phyloP scores from a whole-genome alignment of 2,888 invertebrate species.

The Heliconius ismenius region DNA sequence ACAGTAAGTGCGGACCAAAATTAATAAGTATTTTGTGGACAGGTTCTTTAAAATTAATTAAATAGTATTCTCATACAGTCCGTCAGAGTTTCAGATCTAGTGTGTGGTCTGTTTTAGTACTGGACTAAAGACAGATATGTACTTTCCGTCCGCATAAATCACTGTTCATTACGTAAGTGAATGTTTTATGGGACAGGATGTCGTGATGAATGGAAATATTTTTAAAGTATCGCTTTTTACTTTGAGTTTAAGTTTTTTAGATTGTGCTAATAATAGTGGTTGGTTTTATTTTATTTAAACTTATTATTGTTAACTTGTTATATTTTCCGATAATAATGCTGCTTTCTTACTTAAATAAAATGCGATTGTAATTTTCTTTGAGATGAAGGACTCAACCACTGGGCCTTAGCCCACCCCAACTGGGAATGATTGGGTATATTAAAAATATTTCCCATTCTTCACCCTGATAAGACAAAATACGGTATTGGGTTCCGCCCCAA shows the following conservation, averaged over 20 bases:
- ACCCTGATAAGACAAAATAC: no score
- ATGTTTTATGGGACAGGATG: constrained; percentile 75
- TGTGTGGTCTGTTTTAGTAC: constrained; percentile 49
- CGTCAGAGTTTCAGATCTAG: constrained; percentile 16
- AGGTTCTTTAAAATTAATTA: not conserved
- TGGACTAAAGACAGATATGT: constrained; percentile 40
- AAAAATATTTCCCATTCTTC: no score
- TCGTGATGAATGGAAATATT: constrained; percentile 69
- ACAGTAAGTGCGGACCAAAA: no score
- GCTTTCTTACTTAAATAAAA: no score
- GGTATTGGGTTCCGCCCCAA: no score
- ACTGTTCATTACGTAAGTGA: constrained; percentile 58
- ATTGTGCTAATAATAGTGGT: constrained; percentile 32
- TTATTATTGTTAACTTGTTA: not conserved
- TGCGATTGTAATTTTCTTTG: no score
- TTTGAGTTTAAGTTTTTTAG: constrained; percentile 38
- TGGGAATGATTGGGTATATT: no score
- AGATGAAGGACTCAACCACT: no score
- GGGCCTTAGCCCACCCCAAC: no score
- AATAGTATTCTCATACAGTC: not conserved
- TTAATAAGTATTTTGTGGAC: no score
- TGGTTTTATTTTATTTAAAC: constrained; percentile 31
- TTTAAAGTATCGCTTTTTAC: constrained; percentile 42
- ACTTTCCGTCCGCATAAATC: constrained; percentile 44
- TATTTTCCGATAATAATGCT: no score